phyloP scores from a whole-genome alignment of 2,888 invertebrate species.

The Drosophila atripex region DNA sequence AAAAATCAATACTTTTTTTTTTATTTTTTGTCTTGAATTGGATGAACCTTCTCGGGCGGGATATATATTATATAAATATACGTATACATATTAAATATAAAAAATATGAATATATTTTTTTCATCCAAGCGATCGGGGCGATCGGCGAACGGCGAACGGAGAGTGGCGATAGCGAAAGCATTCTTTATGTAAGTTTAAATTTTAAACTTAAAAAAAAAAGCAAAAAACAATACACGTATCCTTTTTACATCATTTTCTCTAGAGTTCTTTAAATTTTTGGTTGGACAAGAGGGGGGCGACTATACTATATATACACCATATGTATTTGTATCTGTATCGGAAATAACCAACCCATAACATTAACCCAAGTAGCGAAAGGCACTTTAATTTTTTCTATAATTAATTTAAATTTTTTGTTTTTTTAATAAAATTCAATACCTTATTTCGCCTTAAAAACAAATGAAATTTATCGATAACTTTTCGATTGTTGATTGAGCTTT shows the following conservation, averaged over 20 bases:
- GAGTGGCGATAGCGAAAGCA: conserved; percentile 23
- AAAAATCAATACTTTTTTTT: conserved; percentile 14
- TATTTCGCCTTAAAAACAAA: neutral
- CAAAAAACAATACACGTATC: neutral
- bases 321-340: conserved; percentile 19
- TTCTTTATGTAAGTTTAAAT: conserved; percentile 32
- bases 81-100: conserved; percentile 10
- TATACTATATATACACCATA: conserved; percentile 15
- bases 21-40: conserved; percentile 15
- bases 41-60: conserved; percentile 37
- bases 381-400: neutral
- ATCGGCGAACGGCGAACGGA: neutral
- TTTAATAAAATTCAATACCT: neutral
- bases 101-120: conserved; percentile 32
- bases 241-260: too few relatives aligned
- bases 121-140: conserved; percentile 33
- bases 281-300: neutral
- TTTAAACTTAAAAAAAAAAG: conserved; percentile 16
- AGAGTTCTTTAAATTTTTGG: too few relatives aligned
- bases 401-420: neutral
- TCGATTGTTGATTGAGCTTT: conserved; percentile 30
- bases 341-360: conserved; percentile 32
- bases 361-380: conserved; percentile 16
- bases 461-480: conserved; percentile 7
- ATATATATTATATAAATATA: neutral